Conservation (phyloP, 2,888 invertebrate species). For the Drosophila ezoana region DNA sequence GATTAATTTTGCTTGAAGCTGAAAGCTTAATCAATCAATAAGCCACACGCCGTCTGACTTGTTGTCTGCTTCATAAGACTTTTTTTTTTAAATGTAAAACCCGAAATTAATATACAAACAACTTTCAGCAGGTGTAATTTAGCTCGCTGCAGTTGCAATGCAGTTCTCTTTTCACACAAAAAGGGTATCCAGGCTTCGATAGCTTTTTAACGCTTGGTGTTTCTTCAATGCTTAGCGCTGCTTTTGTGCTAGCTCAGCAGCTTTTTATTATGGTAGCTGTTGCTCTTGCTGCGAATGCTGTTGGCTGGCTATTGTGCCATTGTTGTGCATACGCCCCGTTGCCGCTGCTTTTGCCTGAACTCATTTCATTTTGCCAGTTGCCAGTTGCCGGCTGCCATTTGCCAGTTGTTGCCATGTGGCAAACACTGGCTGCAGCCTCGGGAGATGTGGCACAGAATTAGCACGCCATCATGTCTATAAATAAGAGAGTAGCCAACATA, state of each 20-base stretch:
- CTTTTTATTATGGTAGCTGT: constrained; percentile 54
- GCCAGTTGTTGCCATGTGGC: constrained; percentile 37
- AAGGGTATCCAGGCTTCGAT: constrained; percentile 31
- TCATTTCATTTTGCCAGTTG: constrained; percentile 55
- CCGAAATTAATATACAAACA: neutral
- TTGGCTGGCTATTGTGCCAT: constrained; percentile 52
- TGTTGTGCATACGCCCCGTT: constrained; percentile 72
- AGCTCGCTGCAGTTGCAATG: neutral
- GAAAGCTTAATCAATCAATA: neutral
- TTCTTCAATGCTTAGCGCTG: constrained; percentile 20
- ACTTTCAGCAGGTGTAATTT: neutral
- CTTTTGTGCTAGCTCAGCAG: constrained; percentile 51
- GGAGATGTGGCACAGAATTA: constrained; percentile 67
- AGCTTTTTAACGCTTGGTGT: neutral
- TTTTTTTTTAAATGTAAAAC: neutral
- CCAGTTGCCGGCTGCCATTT: constrained; percentile 15
- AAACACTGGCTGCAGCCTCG: constrained; percentile 34
- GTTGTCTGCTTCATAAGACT: neutral
- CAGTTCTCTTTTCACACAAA: too few relatives aligned
- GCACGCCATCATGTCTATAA: constrained; percentile 71
- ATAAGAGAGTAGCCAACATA: constrained; percentile 63
- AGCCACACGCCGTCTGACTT: neutral
- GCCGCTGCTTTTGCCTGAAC: constrained; percentile 50
- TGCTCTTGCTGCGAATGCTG: constrained; percentile 38
- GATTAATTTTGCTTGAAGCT: neutral